Percentiles rank a stretch among this genome's conserved stretches.
These are phyloP conservation scores for Crossaster papposus DNA, from an alignment of 53 echinoderm and acorn worm genomes.

Conservation along the genomic window DNA sequence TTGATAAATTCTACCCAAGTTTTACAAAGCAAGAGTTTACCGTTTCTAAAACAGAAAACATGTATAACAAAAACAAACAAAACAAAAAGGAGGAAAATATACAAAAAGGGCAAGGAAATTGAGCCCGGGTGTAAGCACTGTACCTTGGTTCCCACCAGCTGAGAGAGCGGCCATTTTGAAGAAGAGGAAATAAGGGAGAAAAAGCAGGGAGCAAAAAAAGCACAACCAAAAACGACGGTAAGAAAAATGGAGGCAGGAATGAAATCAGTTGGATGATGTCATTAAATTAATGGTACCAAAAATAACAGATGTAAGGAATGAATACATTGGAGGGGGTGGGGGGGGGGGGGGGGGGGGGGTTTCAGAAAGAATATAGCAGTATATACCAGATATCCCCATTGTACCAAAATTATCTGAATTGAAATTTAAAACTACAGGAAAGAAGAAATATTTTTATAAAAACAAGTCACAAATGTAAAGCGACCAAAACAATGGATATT, in stretches of 20 bases:
- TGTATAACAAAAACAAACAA: background rate
- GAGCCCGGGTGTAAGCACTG: conserved; percentile 25
- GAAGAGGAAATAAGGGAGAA: conserved; percentile 1
- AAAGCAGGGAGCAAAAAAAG: conserved; percentile 40
- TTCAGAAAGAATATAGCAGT: background rate
- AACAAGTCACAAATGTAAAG: too few relatives aligned
- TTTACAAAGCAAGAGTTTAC: conserved; percentile 35
- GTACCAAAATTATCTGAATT: too few relatives aligned
- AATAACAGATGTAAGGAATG: background rate
- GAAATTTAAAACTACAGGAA: too few relatives aligned
- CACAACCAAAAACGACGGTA: conserved; percentile 1
- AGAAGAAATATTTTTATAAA: too few relatives aligned
- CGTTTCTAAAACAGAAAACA: background rate
- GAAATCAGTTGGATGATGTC: conserved; percentile 13
- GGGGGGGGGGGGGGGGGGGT: background rate
- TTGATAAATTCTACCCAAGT: background rate
- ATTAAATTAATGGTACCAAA: background rate
- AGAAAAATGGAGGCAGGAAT: conserved; percentile 9
- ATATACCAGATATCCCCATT: background rate
- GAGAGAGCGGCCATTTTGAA: conserved; percentile 46
- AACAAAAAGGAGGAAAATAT: background rate
- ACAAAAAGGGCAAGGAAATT: conserved; percentile 32
- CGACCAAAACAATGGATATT: too few relatives aligned
- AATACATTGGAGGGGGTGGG: background rate
- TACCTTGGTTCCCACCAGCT: conserved; percentile 80